Evolutionary conservation across 92 coral and sea anemone species (phyloP).

Genomic region (Zoanthus sansibaricus): DNA sequence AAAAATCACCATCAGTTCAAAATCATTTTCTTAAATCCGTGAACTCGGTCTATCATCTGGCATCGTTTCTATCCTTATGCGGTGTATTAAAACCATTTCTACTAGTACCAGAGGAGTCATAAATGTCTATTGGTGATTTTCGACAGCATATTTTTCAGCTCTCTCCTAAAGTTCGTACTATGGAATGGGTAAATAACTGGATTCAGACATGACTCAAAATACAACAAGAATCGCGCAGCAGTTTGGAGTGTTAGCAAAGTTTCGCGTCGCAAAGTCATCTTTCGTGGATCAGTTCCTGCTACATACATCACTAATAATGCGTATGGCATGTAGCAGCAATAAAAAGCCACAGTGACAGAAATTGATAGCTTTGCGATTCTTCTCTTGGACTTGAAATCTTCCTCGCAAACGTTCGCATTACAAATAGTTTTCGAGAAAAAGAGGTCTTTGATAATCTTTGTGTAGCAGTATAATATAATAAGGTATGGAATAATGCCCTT

Average conservation of each 20-base stretch:
- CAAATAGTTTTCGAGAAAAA: constrained; percentile 12
- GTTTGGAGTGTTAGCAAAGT: neutral
- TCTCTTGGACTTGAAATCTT: neutral
- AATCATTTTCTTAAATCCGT: no score
- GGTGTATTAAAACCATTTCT: no score
- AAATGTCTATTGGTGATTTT: no score
- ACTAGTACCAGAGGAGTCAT: no score
- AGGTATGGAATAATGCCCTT: neutral
- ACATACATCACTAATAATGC: neutral
- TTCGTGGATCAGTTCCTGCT: neutral
- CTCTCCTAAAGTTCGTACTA: constrained; percentile 16
- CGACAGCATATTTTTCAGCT: neutral
- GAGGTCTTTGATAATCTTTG: neutral
- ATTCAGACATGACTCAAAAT: constrained; percentile 10
- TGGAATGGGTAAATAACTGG: constrained; percentile 13
- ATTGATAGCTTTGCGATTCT: constrained; percentile 1
- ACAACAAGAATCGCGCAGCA: constrained; percentile 6
- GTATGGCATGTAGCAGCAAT: constrained; percentile 10
- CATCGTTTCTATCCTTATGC: no score
- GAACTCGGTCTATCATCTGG: no score
- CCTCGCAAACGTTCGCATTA: neutral
- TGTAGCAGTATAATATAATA: neutral
- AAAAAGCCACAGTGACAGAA: neutral
- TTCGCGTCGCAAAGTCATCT: neutral
- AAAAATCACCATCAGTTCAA: no score